Percentiles rank a stretch among this genome's conserved stretches.
phyloP scores from a whole-genome alignment of 2,797 vertebrate species.

The Clarias laeviceps region DNA sequence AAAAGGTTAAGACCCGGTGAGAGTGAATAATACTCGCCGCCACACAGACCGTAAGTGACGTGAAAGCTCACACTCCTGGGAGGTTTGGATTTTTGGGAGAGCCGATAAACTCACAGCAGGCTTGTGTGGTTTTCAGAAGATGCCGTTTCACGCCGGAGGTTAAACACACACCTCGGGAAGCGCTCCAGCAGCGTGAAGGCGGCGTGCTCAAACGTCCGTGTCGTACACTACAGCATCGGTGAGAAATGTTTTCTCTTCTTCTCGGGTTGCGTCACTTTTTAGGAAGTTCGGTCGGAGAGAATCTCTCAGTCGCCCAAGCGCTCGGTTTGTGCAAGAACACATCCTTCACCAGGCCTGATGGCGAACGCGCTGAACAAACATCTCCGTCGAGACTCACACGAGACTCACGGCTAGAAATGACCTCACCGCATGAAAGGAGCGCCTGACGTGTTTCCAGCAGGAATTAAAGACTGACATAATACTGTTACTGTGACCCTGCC shows the following conservation, averaged over 20 bases:
- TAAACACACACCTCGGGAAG: constrained; percentile 14
- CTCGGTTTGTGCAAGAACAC: constrained; percentile 2
- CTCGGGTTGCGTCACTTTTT: not conserved
- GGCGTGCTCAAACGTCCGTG: not conserved
- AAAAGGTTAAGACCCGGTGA: not conserved
- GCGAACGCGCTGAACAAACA: not conserved
- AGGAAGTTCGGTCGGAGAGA: not conserved
- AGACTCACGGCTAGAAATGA: constrained; percentile 1
- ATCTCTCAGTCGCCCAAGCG: not conserved
- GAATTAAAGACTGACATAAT: not conserved
- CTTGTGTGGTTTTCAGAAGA: not conserved
- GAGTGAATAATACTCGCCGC: not conserved
- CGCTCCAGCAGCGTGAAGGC: not conserved
- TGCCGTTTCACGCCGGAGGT: not conserved
- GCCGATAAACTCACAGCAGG: not conserved
- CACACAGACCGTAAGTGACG: too few species aligned
- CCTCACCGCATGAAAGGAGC: not conserved
- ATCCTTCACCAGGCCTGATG: constrained; percentile 5
- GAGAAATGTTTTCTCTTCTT: constrained; percentile 16
- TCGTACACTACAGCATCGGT: not conserved
- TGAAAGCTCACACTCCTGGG: not conserved
- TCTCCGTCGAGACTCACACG: not conserved
- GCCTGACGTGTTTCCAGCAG: not conserved
- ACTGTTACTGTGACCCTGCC: not conserved
- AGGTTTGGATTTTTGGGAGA: not conserved